A percentile compares a stretch with the other conserved stretches of the same genome.
phyloP scores from a whole-genome alignment of 2,113 vertebrate genomes.

The Campylorhamphus procurvoides region DNA sequence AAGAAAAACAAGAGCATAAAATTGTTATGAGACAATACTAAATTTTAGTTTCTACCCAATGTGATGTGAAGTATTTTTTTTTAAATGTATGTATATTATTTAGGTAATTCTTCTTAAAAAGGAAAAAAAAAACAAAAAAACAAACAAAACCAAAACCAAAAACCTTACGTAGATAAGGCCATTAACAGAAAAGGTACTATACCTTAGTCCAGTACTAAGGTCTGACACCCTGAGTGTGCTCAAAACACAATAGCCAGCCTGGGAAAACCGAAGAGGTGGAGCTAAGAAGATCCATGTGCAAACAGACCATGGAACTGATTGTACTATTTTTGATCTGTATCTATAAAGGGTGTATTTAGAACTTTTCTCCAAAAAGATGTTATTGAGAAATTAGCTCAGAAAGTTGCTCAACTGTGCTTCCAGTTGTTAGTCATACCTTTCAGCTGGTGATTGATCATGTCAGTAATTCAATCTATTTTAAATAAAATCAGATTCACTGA shows the following conservation, averaged over 20 bases:
- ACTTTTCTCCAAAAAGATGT: not conserved
- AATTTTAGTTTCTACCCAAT: not conserved
- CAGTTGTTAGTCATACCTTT: not conserved
- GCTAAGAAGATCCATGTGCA: not conserved
- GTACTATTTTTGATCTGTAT: not conserved
- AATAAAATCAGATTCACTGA: not conserved
- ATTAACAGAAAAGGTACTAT: not conserved
- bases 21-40: not conserved
- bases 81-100: not conserved
- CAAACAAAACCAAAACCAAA: too few species aligned
- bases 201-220: not conserved
- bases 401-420: not conserved
- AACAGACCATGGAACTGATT: not conserved
- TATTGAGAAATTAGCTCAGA: not conserved
- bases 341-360: not conserved
- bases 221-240: not conserved
- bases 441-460: not conserved
- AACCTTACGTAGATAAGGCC: not conserved
- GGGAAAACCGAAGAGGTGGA: not conserved
- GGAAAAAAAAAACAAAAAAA: fast-evolving
- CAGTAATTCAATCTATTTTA: not conserved
- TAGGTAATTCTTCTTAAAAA: not conserved
- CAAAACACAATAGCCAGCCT: not conserved
- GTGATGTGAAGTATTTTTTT: not conserved
- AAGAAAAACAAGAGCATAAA: not conserved